These are phyloP conservation scores for Panagrolaimus sp. DNA, from an alignment of 1,140 invertebrate species.

Conservation along the genomic window DNA sequence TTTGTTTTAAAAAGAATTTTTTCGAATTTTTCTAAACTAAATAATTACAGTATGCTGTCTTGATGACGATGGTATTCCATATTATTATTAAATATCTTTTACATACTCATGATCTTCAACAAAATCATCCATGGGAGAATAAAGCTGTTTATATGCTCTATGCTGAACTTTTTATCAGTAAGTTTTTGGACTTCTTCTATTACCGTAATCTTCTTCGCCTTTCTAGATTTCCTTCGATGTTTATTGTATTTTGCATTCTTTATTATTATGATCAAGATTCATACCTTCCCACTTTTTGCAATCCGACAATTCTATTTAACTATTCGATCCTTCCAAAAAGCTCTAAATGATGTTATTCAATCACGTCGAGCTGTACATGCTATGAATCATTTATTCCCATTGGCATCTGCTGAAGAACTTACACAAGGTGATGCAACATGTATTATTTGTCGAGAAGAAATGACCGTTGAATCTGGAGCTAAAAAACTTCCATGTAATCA, in stretches of 20 bases:
- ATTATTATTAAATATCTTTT: slow-evolving; percentile 90
- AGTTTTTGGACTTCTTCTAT: slow-evolving; percentile 58
- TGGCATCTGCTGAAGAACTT: slow-evolving; percentile 27
- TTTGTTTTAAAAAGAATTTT: slow-evolving; percentile 42
- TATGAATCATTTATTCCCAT: slow-evolving; percentile 68
- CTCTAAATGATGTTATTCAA: slow-evolving; percentile 92
- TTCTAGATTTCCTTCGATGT: slow-evolving; percentile 71
- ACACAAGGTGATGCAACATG: slow-evolving; percentile 87
- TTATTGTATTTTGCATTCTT: slow-evolving; percentile 88
- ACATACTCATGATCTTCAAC: slow-evolving; percentile 69
- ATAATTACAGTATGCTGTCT: slow-evolving; percentile 76
- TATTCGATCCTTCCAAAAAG: slow-evolving; percentile 92
- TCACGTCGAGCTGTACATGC: slow-evolving; percentile 71
- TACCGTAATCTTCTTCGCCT: slow-evolving; percentile 23
- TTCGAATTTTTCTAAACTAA: slow-evolving; percentile 6
- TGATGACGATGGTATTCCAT: slow-evolving; percentile 86
- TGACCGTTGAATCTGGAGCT: slow-evolving; percentile 68
- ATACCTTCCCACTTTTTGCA: slow-evolving; percentile 93
- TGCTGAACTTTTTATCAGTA: slow-evolving; percentile 89
- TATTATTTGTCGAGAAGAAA: slow-evolving; percentile 94
- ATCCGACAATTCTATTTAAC: slow-evolving; percentile 98
- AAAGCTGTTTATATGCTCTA: slow-evolving; percentile 95
- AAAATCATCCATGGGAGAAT: slow-evolving; percentile 96
- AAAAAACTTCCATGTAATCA: slow-evolving; percentile 99
- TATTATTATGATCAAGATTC: slow-evolving; percentile 90